phyloP scores from a whole-genome alignment of 2,797 vertebrate species.

The Clamator glandarius region DNA sequence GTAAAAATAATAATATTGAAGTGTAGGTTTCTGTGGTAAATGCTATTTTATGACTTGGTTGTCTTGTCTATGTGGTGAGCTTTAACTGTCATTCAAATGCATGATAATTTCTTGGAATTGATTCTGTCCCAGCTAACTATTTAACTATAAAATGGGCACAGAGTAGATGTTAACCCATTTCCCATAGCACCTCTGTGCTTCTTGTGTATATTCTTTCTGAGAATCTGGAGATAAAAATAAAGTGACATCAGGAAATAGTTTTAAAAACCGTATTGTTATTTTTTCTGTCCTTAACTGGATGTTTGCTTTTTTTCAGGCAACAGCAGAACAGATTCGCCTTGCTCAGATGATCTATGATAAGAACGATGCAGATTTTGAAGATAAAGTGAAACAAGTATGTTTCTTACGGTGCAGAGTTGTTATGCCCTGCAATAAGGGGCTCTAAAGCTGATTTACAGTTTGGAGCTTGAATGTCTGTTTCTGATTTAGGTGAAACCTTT shows the following conservation, averaged over 20 bases:
- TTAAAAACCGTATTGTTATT: not conserved
- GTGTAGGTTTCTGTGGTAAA: not conserved
- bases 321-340: constrained; percentile 96
- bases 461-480: not conserved
- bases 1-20: not conserved
- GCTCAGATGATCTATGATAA: constrained; percentile 98
- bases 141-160: not conserved
- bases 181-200: not conserved
- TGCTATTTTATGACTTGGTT: not conserved
- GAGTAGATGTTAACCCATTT: not conserved
- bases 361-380: constrained; percentile 95
- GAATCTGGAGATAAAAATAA: not conserved
- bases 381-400: constrained; percentile 96
- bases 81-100: not conserved
- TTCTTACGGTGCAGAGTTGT: not conserved
- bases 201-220: not conserved
- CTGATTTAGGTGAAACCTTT: not conserved
- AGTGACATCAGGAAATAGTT: not conserved
- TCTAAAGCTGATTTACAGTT: not conserved
- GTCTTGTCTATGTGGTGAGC: not conserved
- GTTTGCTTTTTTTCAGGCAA: constrained; percentile 83
- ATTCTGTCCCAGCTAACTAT: not conserved
- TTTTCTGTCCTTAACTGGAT: not conserved
- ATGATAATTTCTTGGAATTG: not conserved
- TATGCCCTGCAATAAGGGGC: not conserved